Evolutionary conservation across 2,888 invertebrate species (phyloP).

Genomic region (Phania funesta): DNA sequence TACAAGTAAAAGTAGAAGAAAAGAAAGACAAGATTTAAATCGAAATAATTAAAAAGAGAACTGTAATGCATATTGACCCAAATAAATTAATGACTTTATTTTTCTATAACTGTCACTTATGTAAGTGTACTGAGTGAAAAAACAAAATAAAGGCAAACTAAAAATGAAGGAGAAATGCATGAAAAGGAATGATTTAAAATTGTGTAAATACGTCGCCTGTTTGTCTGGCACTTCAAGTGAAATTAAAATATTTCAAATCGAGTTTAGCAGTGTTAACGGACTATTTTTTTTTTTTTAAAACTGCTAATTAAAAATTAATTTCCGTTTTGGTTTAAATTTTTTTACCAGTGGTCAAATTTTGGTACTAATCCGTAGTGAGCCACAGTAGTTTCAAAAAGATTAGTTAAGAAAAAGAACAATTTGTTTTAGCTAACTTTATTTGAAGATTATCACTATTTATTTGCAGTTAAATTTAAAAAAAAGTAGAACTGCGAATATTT

Average conservation of each 20-base stretch:
- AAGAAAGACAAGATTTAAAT: neutral
- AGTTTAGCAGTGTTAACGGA: conserved; percentile 7
- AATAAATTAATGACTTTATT: conserved; percentile 48
- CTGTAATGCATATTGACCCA: conserved; percentile 44
- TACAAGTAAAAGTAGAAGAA: neutral
- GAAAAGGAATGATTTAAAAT: conserved; percentile 11
- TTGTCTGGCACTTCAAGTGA: conserved; percentile 12
- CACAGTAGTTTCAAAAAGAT: too few species aligned
- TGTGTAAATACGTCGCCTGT: conserved; percentile 15
- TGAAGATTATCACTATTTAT: too few species aligned
- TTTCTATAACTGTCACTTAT: neutral
- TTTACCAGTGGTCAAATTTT: neutral
- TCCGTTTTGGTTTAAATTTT: neutral
- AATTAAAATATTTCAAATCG: neutral
- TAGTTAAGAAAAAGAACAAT: neutral
- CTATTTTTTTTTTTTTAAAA: neutral
- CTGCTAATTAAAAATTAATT: conserved; percentile 12
- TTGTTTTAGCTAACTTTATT: too few species aligned
- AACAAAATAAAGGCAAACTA: neutral
- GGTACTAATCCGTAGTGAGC: too few species aligned
- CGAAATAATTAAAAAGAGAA: conserved; percentile 9
- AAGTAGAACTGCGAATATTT: too few species aligned
- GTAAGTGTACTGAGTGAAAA: neutral
- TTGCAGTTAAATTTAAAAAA: too few species aligned
- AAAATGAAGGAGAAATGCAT: conserved; percentile 9